Percentiles rank a stretch among this genome's conserved stretches.
Conservation (phyloP, 35 echinoderm and acorn worm genomes). For the Holothuria glaberrima region DNA sequence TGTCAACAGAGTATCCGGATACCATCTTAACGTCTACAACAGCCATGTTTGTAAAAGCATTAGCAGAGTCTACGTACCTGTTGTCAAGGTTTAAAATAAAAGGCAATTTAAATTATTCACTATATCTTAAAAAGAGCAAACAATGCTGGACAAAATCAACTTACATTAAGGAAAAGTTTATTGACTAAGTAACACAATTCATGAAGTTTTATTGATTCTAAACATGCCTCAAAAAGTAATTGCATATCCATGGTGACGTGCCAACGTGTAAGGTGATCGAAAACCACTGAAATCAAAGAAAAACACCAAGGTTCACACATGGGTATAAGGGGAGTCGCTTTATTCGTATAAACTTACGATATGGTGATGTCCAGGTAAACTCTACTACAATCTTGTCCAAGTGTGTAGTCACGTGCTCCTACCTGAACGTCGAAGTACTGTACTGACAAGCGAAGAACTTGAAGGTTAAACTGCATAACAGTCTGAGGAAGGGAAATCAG, state of each 20-base stretch:
- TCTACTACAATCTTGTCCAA: constrained; percentile 8
- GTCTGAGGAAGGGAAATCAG: not conserved
- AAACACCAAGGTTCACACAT: too few species aligned
- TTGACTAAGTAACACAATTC: too few species aligned
- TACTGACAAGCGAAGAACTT: not conserved
- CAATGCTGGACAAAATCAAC: not conserved
- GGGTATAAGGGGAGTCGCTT: too few species aligned
- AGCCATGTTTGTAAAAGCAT: constrained; percentile 39
- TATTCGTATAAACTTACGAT: not conserved
- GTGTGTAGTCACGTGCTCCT: not conserved
- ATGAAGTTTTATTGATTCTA: too few species aligned
- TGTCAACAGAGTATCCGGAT: constrained; percentile 43
- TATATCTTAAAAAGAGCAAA: too few species aligned
- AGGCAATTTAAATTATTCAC: too few species aligned
- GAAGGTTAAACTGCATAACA: constrained; percentile 8
- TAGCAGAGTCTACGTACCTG: not conserved
- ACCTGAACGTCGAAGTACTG: constrained; percentile 37
- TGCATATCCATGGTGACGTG: too few species aligned
- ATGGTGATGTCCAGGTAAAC: constrained; percentile 15
- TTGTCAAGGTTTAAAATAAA: not conserved
- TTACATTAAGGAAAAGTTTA: too few species aligned
- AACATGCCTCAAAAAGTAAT: too few species aligned
- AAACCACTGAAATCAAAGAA: too few species aligned
- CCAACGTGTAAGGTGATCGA: too few species aligned
- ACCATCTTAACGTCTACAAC: constrained; percentile 54